Evolutionary conservation across 2,113 vertebrate species (phyloP).

Genomic region (Xiphophorus couchianus): DNA sequence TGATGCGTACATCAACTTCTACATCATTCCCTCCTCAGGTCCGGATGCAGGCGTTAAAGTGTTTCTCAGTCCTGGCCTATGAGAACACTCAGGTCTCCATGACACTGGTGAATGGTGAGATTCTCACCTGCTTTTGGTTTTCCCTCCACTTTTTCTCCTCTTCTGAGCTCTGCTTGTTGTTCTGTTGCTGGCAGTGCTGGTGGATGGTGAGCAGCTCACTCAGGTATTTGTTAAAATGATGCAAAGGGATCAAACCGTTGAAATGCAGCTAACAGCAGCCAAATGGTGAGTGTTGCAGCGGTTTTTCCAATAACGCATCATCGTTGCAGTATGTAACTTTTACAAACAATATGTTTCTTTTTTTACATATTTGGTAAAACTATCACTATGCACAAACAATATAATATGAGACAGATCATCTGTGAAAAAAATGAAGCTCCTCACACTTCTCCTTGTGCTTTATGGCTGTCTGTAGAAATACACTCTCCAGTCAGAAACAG

Average conservation of each 20-base stretch:
- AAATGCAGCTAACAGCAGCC: slow-evolving; percentile 98
- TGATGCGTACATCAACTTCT: not conserved
- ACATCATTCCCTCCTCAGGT: slow-evolving; percentile 79
- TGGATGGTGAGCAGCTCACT: slow-evolving; percentile 93
- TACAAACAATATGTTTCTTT: too few species aligned
- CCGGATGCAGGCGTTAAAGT: slow-evolving; percentile 97
- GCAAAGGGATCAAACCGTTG: slow-evolving; percentile 97
- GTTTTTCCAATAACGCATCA: too few species aligned
- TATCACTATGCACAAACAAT: too few species aligned
- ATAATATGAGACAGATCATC: too few species aligned
- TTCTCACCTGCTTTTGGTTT: not conserved
- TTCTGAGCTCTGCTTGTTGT: not conserved
- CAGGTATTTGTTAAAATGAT: slow-evolving; percentile 99
- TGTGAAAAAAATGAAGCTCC: too few species aligned
- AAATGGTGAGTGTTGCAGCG: slow-evolving; percentile 89
- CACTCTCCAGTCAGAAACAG: too few species aligned
- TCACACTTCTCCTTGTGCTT: too few species aligned
- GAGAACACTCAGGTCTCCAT: slow-evolving; percentile 98
- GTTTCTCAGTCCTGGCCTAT: slow-evolving; percentile 97
- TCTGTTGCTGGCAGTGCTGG: slow-evolving; percentile 84
- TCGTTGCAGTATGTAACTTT: too few species aligned
- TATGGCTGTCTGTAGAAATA: too few species aligned
- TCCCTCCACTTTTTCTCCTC: not conserved
- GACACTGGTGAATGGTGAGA: slow-evolving; percentile 95
- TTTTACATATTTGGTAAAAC: too few species aligned